Evolutionary conservation across 2,888 invertebrate species (phyloP), one percentile per base, ranked within the genome.

Genomic region (Heteromyza rotundicornis): DNA sequence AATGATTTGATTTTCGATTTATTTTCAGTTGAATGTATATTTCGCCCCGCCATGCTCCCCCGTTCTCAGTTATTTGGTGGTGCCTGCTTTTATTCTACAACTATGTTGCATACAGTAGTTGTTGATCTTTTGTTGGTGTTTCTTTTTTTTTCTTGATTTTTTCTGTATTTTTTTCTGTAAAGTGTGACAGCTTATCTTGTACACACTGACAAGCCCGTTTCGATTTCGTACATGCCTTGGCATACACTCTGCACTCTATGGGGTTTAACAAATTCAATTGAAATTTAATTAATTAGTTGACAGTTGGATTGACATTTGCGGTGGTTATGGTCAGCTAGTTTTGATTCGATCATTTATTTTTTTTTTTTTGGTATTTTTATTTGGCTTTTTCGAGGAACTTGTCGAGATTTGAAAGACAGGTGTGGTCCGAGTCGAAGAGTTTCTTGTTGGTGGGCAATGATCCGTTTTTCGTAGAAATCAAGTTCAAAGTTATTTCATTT

Each of bases 251-350:
- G 50, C 7, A 19, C 50, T 7, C 24, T 8, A 2, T 2, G 24
- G 24, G 10, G 68, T 66, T 70, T 70, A 76, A 76, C 72, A 79
- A 76, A 73, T 80, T 80, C 79, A 80, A 79, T 79, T 79, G 80
- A 80, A 79, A 78, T 80, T 79, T 80, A 79, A 79, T 79, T 79
- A 79, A 79, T 79, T 79, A 79, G 79, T 75, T 78, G 79, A 80
- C 79, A 79, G 79, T 74, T 69, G 74, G 78, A 77, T 76, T 78
- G 80, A 78, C 79, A 70, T 59, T 64, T 66, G 72, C 68, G 65
- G 64, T 70, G 66, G 73, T 69, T 20, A 17, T 14, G 2, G 23
- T 19, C 19, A 19, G n/a, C n/a, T n/a, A n/a, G n/a, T n/a, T n/a
- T n/a, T n/a, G n/a, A n/a, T n/a, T n/a, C n/a, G n/a, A 19, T 3